Conservation (phyloP, 2,888 invertebrate genomes). For the Diaprepes abbreviatus region DNA sequence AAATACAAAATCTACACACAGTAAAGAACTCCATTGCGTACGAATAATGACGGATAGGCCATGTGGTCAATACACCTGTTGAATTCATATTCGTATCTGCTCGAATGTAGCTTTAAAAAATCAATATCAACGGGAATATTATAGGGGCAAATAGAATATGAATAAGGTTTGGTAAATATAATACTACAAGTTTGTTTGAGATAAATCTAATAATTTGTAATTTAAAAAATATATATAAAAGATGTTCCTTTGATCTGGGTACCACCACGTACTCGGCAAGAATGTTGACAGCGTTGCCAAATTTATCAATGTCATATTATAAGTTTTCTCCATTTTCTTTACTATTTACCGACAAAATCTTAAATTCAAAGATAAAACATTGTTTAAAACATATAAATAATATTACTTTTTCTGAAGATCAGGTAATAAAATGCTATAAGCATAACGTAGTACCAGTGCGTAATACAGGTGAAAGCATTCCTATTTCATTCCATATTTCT, state of each 20-base stretch:
- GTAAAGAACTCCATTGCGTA: constrained; percentile 51
- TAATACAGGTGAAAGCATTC: constrained; percentile 47
- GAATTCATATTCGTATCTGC: no score
- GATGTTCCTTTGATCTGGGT: not conserved
- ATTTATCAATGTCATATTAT: not conserved
- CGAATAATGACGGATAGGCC: constrained; percentile 35
- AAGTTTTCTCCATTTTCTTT: not conserved
- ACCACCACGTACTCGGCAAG: constrained; percentile 17
- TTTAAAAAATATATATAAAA: not conserved
- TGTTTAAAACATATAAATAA: not conserved
- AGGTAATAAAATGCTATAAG: not conserved
- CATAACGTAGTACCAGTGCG: constrained; percentile 19
- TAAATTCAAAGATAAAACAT: not conserved
- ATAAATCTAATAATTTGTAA: constrained; percentile 1
- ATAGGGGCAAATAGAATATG: no score
- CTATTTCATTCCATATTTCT: constrained; percentile 12
- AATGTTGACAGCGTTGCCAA: constrained; percentile 48
- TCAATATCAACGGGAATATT: not conserved
- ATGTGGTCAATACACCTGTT: constrained; percentile 24
- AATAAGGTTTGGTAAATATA: no score
- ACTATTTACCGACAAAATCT: not conserved
- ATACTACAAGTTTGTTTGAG: not conserved
- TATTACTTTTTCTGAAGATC: not conserved
- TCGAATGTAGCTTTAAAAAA: not conserved
- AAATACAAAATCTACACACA: constrained; percentile 50